Evolutionary conservation across 2,888 invertebrate species (phyloP).

Genomic region (Hirtodrosophila alboralis): DNA sequence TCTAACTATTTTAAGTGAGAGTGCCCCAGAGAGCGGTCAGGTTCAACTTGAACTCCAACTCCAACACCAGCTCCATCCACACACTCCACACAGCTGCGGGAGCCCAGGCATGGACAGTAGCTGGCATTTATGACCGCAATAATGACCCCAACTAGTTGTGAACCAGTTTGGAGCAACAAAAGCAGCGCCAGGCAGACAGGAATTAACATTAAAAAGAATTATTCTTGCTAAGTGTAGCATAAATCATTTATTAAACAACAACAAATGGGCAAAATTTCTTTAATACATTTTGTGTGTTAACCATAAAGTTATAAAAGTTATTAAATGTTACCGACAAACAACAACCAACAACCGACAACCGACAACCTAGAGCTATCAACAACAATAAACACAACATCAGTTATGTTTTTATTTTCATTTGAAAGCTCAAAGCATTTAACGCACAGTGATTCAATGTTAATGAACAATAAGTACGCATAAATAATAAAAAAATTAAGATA

Average conservation of each 20-base stretch:
- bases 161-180: slow-evolving; percentile 58
- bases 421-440: slow-evolving; percentile 48
- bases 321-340: slow-evolving; percentile 42
- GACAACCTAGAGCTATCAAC: slow-evolving; percentile 34
- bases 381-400: slow-evolving; percentile 51
- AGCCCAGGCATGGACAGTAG: slow-evolving; percentile 29
- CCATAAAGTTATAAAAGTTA: slow-evolving; percentile 50
- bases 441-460: slow-evolving; percentile 47
- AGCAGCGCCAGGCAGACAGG: slow-evolving; percentile 4
- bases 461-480: background rate
- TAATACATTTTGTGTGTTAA: slow-evolving; percentile 46
- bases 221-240: slow-evolving; percentile 69
- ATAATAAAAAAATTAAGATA: too few relatives aligned
- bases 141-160: slow-evolving; percentile 36
- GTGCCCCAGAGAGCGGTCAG: slow-evolving; percentile 21
- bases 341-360: slow-evolving; percentile 36
- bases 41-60: background rate
- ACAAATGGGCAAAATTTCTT: slow-evolving; percentile 9
- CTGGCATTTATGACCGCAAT: slow-evolving; percentile 28
- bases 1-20: slow-evolving; percentile 39
- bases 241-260: slow-evolving; percentile 57
- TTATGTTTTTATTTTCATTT: slow-evolving; percentile 73
- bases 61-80: background rate
- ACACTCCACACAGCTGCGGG: background rate
- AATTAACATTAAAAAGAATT: slow-evolving; percentile 62